Base-by-base conservation (phyloP, 53 echinoderm and acorn worm species). In the Stichopus horrens region DNA sequence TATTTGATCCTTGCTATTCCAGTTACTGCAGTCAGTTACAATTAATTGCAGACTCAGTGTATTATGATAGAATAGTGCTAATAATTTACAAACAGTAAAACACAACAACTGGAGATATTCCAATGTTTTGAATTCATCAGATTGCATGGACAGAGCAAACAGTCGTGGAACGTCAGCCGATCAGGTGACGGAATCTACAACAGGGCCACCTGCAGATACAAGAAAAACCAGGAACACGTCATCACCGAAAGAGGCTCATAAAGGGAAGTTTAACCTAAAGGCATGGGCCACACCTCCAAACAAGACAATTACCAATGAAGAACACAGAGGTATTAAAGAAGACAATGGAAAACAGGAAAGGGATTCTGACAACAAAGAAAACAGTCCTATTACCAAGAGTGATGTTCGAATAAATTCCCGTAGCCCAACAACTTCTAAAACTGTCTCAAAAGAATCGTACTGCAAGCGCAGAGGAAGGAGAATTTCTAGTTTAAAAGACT, bases 401-500 rank as follows among this genome's bases (percentile, higher is more conserved):
- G 71, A 18, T 2, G 18, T 71, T 20, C 18, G 4, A 5, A 18
- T n/a, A 20, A 16, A 18, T 16, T 7, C 5, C 18, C 6, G 6
- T 71, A 71, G 71, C 19, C 71, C 71, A 71, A 71, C 71, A 71
- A 71, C 71, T 71, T n/a, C 71, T 2, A 71, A 18, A 18, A 16
- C 18, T 18, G 16, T 71, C 16, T 10, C 63, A 10, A 71, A 71
- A 20, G 71, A 71, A 71, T 56, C 81, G 16, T 81, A 81, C 81
- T 81, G 81, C 16, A 81, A 81, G 23, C 19, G 58, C 20, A 81
- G 81, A 81, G 81, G 57, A 9, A 81, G 58, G 21, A 19, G 81
- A 57, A 55, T 81, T 18, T 54, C 81, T 21, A 81, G 81, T 81
- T 81, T 81, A 23, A 81, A 57, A 81, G 81, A 81, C 57, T 81